Base-by-base conservation (phyloP, 2,888 invertebrate genomes). In the Drosophila niveifrons region DNA sequence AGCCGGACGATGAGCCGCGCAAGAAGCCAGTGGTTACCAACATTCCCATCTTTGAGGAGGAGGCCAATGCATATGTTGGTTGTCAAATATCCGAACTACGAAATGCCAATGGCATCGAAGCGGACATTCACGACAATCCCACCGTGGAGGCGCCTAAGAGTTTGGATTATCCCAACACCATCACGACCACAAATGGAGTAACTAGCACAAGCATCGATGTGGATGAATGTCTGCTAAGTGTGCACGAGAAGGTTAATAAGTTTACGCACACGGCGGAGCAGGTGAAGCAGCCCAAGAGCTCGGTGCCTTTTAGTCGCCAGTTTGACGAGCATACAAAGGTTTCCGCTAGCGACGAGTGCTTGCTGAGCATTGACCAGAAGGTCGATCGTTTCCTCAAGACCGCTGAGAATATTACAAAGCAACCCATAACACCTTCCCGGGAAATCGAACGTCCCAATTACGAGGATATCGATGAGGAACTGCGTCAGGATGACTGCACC, bases 171-270 rank as follows among this genome's bases (percentile, higher is more conserved):
- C 80, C 78, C 2, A 61, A 43, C 2, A 34, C 28, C 4, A 66
- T 44, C 8, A 48, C 57, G 4, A 50, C 29, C 53, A 39, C 6
- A 11, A 36, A 47, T 15, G 23, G 9, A 1, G 47, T 13, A 1
- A 15, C 34, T 1, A 15, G 31, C 53, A 75, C 67, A 34, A 73
- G 93, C 51, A 93, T 93, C 28, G 82, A 82, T 13, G 56, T 71
- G 4, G 95, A 95, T 78, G 95, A 95, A 78, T 95, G 95, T 78
- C 91, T 95, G 13, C 78, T 95, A 28, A 94, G 95, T 53, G 95
- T 95, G 8, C 94, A 95, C 43, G 94, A 95, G 87, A 96, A 96
- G 90, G 95, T 96, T 0, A 93, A 93, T 34, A 95, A 95, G 80
- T 95, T 95, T 88, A 94, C 94, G n/a, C 92, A 91, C 57, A 93